Evolutionary conservation across 2,888 invertebrate genomes (phyloP).

Genomic region (Trachelus stipa): DNA sequence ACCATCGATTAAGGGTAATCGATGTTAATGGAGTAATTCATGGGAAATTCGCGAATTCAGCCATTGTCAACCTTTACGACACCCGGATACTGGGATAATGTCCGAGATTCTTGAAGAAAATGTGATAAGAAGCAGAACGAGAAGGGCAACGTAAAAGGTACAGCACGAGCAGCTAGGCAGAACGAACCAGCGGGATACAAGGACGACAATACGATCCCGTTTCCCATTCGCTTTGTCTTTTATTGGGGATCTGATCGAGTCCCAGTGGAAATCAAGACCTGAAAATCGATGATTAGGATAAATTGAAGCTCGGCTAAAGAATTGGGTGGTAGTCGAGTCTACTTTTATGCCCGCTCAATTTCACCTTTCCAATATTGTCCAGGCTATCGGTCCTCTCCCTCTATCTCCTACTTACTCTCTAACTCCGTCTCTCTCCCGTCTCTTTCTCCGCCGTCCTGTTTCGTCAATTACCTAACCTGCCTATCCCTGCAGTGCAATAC

Average conservation of each 20-base stretch:
- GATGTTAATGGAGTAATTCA: no score
- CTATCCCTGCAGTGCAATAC: not conserved
- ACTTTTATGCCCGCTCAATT: constrained; percentile 52
- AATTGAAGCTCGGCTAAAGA: constrained; percentile 43
- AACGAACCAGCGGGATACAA: no score
- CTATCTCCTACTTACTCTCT: constrained; percentile 16
- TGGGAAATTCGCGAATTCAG: no score
- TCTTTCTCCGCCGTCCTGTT: not conserved
- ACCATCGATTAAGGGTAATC: no score
- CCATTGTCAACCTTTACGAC: no score
- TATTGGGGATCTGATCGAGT: constrained; percentile 19
- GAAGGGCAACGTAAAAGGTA: no score
- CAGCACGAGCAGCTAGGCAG: no score
- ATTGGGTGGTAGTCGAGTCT: constrained; percentile 25
- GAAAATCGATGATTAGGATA: constrained; percentile 53
- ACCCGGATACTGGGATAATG: no score
- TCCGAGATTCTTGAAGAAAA: no score
- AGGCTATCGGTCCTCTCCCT: not conserved
- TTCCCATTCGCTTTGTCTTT: constrained; percentile 1
- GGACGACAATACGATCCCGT: not conserved
- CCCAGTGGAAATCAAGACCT: constrained; percentile 53
- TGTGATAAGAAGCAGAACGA: no score
- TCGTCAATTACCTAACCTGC: no score
- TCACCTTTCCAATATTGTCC: constrained; percentile 50
- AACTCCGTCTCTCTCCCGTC: constrained; percentile 40